Conservation (phyloP, 2,113 vertebrate species). For the Glaucidium brasilianum region DNA sequence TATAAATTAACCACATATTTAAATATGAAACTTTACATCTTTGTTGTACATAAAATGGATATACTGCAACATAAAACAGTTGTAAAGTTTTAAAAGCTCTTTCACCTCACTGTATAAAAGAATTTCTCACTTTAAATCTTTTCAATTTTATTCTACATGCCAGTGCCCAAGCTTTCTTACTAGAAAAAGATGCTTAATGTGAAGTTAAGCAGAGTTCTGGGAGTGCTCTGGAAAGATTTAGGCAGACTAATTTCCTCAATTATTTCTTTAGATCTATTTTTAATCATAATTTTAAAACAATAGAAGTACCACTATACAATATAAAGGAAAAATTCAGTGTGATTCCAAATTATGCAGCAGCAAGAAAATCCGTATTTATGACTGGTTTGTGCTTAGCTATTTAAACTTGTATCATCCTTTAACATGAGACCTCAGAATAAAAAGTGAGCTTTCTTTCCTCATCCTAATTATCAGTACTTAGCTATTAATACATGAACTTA, state of each 20-base stretch:
- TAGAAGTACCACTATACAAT: neutral
- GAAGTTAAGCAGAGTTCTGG: neutral
- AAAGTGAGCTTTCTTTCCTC: neutral
- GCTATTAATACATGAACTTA: neutral
- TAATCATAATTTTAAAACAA: neutral
- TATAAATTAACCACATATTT: neutral
- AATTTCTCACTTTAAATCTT: neutral
- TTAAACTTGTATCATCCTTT: neutral
- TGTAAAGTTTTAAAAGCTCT: neutral
- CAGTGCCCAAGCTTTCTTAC: neutral
- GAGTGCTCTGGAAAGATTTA: neutral
- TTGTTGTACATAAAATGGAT: neutral
- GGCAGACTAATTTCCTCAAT: neutral
- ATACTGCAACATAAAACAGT: neutral
- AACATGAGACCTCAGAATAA: neutral
- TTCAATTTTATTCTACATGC: neutral
- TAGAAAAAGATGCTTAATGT: neutral
- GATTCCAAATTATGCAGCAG: neutral
- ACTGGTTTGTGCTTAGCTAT: neutral
- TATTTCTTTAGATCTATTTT: constrained; percentile 21
- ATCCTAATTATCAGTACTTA: neutral
- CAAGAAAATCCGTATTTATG: neutral
- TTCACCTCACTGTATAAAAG: neutral
- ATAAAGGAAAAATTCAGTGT: neutral
- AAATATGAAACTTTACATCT: neutral